A percentile compares a stretch with the other conserved stretches of the same genome.
Conservation (phyloP, 2,888 invertebrate species). For the Dryocosmus kuriphilus region DNA sequence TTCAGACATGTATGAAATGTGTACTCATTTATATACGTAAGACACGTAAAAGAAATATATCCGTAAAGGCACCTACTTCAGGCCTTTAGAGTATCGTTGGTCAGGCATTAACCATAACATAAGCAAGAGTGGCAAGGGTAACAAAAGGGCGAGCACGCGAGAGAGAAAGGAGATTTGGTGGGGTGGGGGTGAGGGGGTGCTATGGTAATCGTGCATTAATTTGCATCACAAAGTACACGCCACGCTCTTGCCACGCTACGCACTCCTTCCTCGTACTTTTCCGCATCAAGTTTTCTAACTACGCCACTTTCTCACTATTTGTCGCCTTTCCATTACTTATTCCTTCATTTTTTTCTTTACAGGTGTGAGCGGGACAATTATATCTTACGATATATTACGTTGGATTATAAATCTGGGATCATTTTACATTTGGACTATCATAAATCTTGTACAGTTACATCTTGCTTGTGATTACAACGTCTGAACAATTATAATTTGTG, state of each 20-base stretch:
- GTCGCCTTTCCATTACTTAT: slow-evolving; percentile 48
- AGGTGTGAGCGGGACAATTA: too few relatives aligned
- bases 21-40: slow-evolving; percentile 20
- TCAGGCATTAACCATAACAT: slow-evolving; percentile 29
- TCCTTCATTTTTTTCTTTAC: background rate
- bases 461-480: too few relatives aligned
- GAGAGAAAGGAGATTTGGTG: slow-evolving; percentile 46
- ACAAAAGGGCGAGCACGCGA: slow-evolving; percentile 22
- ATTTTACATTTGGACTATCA: too few relatives aligned
- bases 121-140: slow-evolving; percentile 12
- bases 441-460: too few relatives aligned
- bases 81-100: slow-evolving; percentile 37
- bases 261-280: slow-evolving; percentile 69
- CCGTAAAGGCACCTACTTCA: slow-evolving; percentile 16
- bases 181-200: slow-evolving; percentile 54
- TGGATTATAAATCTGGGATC: too few relatives aligned
- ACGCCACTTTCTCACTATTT: slow-evolving; percentile 38
- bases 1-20: background rate
- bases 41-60: slow-evolving; percentile 29
- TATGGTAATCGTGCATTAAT: slow-evolving; percentile 77
- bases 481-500: too few relatives aligned
- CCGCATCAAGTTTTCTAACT: slow-evolving; percentile 30
- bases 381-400: too few relatives aligned
- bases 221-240: slow-evolving; percentile 77
- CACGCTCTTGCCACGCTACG: slow-evolving; percentile 68